Conservation (phyloP, 30 jellyfish, hydroid and myxozoan genomes). For the Turritopsis rubra region DNA sequence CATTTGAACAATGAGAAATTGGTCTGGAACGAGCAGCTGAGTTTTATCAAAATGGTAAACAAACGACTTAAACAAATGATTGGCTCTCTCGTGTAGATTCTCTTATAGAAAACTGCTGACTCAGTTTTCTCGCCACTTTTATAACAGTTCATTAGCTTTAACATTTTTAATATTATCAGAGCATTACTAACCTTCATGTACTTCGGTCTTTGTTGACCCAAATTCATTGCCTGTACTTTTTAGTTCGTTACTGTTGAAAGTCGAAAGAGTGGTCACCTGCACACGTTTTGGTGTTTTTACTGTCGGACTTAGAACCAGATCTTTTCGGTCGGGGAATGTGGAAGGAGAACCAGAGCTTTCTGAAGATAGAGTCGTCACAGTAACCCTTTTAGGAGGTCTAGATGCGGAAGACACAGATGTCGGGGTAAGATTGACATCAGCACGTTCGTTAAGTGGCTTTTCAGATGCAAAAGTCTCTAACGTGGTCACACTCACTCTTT, state of each 20-base stretch:
- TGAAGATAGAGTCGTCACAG: conserved; percentile 13
- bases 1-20: no score
- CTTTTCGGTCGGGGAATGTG: neutral
- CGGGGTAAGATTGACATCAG: neutral
- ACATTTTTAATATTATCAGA: no score
- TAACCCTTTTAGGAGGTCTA: conserved; percentile 28
- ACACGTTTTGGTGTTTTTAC: conserved; percentile 29
- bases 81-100: no score
- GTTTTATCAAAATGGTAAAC: no score
- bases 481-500: conserved; percentile 57
- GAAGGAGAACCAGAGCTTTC: neutral
- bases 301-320: neutral
- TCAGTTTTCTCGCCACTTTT: no score
- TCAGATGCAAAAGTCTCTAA: conserved; percentile 38
- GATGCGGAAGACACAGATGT: neutral
- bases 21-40: no score
- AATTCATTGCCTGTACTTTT: neutral
- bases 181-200: neutral
- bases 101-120: no score
- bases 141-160: no score
- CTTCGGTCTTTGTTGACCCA: neutral
- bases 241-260: neutral
- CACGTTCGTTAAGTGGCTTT: neutral
- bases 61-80: no score
- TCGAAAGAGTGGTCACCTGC: conserved; percentile 18